A percentile compares a stretch with the other conserved stretches of the same genome.
phyloP scores from a whole-genome alignment of 1,140 invertebrate genomes.

The Samia ricini region DNA sequence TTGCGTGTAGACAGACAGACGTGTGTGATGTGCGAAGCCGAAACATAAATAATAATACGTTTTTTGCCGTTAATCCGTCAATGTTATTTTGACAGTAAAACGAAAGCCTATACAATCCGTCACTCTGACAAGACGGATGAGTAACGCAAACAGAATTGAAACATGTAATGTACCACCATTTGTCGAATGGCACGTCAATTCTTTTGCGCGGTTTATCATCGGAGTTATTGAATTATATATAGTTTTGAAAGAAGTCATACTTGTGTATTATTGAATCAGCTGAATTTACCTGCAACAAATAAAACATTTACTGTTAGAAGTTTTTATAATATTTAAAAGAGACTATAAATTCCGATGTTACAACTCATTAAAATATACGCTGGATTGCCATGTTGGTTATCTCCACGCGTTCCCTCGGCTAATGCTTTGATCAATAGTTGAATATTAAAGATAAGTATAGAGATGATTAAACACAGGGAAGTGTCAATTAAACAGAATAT shows the following conservation, averaged over 20 bases:
- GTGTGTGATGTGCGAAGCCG: background rate
- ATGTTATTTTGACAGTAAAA: constrained; percentile 9
- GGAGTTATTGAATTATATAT: background rate
- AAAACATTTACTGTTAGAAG: background rate
- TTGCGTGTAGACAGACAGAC: background rate
- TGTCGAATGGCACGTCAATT: background rate
- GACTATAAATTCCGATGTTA: no score
- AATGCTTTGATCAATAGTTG: no score
- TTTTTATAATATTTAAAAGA: no score
- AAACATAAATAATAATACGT: background rate
- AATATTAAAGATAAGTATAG: no score
- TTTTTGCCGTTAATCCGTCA: constrained; percentile 3
- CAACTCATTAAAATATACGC: no score
- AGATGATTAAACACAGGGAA: no score
- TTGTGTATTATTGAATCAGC: background rate
- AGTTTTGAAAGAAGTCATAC: background rate
- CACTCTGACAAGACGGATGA: background rate
- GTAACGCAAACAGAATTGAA: background rate
- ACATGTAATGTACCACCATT: background rate
- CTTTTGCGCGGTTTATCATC: background rate
- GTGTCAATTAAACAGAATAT: no score
- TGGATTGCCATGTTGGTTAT: no score
- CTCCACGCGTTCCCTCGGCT: no score
- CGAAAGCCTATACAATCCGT: constrained; percentile 6
- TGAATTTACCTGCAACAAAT: constrained; percentile 3